Evolutionary conservation across 2,797 vertebrate species (phyloP), one percentile per base, ranked within the genome.

Genomic region (Hippoglossus hippoglossus): DNA sequence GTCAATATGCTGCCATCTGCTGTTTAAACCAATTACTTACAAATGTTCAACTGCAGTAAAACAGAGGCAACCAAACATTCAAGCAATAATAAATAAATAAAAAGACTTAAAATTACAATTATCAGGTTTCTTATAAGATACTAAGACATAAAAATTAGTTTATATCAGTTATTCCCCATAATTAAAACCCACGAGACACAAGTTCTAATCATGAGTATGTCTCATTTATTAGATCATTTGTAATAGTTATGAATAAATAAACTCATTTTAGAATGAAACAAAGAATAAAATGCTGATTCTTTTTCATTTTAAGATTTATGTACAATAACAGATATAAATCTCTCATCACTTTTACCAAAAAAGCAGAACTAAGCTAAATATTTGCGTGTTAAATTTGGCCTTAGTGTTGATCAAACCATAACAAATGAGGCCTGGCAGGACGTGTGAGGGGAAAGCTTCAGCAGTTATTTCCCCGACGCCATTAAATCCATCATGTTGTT

Each of bases 1-100:
- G 52, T 24, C 1, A 7, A 44, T 15, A 6, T 78, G 71, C 75
- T 76, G 84, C 89, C 88, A 58, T 6, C 90, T 92, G 68, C 66
- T 85, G 88, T 13, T 75, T 26, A 34, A 31, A 47, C 13, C 2
- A 2, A 5, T 0, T 1, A 51, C 6, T 55, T 73, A 63, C 83
- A 69, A 46, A 39, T 3, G 36, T 39, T 39, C 36, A 13, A 39
- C 36, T 39, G 36, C 36, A 39, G 36, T n/a, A 3, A 39, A 39
- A 34, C 31, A 34, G 2, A 34, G 34, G 31, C 9, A 34, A 10
- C 2, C 31, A 34, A 10, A 39, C 36, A 13, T 13, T 4, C 36
- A 39, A 39, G 11, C 31, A 34, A 34, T 34, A 10, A 31, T 31
- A 31, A 31, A 31, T 31, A 31, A 31, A 31, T 31, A 31, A 31